Percentiles rank a stretch among this genome's conserved stretches.
These are phyloP conservation scores for Phyllotreta striolata DNA, from an alignment of 2,888 invertebrate genomes.

Conservation along the genomic window DNA sequence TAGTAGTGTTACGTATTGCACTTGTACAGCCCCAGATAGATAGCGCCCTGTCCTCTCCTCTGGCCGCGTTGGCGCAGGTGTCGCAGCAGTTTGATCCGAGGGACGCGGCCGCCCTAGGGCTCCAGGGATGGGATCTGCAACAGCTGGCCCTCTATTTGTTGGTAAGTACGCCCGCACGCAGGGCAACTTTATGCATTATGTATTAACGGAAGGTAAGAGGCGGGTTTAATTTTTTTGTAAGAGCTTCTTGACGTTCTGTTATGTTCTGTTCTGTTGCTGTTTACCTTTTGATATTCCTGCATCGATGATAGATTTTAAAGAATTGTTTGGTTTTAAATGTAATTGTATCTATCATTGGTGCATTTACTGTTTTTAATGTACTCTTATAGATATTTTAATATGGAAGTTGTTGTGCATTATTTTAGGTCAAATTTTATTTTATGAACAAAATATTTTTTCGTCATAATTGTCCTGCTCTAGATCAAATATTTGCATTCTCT, in stretches of 20 bases:
- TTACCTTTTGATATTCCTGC: not conserved
- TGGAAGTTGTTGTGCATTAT: too few species aligned
- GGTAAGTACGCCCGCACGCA: conserved; percentile 65
- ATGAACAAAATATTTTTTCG: too few species aligned
- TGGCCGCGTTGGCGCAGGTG: conserved; percentile 62
- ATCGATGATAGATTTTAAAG: too few species aligned
- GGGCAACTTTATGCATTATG: conserved; percentile 1
- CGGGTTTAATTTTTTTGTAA: conserved; percentile 7
- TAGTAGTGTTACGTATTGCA: conserved; percentile 43
- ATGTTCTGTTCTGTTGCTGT: not conserved
- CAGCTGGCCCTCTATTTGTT: conserved; percentile 75
- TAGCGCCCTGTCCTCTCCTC: conserved; percentile 59
- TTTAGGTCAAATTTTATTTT: too few species aligned
- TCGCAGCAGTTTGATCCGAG: conserved; percentile 61
- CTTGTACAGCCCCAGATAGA: conserved; percentile 58
- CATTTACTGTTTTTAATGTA: too few species aligned
- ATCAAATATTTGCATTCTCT: too few species aligned
- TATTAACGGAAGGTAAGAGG: conserved; percentile 24
- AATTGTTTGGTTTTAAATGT: too few species aligned
- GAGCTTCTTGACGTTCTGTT: conserved; percentile 12
- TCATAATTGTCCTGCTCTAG: too few species aligned
- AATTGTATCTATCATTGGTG: too few species aligned
- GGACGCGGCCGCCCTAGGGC: conserved; percentile 64
- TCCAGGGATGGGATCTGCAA: conserved; percentile 78
- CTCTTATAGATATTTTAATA: too few species aligned